Evolutionary conservation across 2,888 invertebrate species (phyloP), one percentile per base, ranked within the genome.

Genomic region (Osedax fenrisi): DNA sequence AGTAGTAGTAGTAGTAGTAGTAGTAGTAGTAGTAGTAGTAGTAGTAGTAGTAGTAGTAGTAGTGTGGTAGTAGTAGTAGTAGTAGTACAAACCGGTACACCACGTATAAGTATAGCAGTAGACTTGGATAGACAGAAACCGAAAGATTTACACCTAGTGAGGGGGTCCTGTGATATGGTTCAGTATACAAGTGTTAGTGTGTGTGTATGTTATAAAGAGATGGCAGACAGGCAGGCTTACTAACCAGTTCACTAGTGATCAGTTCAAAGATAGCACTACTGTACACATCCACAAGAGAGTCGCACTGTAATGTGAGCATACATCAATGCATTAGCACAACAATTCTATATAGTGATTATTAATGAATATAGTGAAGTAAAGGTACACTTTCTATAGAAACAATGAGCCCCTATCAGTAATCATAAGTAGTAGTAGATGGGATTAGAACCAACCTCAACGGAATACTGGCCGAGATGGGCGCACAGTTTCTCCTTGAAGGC

Each of bases 221-320:
- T n/a, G n/a, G n/a, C n/a, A n/a, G n/a, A n/a, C n/a, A n/a, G n/a
- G n/a, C n/a, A n/a, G n/a, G n/a, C n/a, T 72, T 10, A 77, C 75
- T 66, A 72, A 75, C 78, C 69, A 79, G 22, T 70, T 80, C 78
- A 3, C 78, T 74, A 21, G 76, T 75, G 23, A 81, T 71, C 59
- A 78, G 74, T 61, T 79, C 74, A 22, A 80, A 76, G 26, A 81
- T 70, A 2, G 75, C 27, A 13, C 76, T 77, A 26, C 77, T 78
- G 76, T 79, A 81, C 25, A 75, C 61, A n/a, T 77, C 69, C 0
- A 81, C 78, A 25, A 78, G 21, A 2, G 24, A 24, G 10, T 77
- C 41, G 73, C 81, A 81, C 80, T 81, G 78, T 2, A 10, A 41
- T 10, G 41, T 10, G 17, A 41, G 17, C 17, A 10, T 17, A 41